Conservation (phyloP, 2,888 invertebrate species). For the Tubulanus polymorphus region DNA sequence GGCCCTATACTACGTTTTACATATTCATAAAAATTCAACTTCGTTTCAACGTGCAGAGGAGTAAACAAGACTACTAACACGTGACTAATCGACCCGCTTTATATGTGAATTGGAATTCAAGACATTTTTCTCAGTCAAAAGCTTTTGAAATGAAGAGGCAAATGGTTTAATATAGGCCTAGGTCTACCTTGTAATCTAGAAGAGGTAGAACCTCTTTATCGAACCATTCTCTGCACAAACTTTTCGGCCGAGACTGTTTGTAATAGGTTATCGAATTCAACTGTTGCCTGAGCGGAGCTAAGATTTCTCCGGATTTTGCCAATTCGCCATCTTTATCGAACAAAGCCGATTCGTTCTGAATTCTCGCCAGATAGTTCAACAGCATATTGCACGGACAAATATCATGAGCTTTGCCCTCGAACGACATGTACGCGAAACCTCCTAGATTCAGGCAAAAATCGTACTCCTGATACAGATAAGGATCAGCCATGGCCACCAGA, state of each 20-base stretch:
- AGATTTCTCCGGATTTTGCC: constrained; percentile 29
- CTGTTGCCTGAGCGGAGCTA: constrained; percentile 24
- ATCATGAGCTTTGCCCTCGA: constrained; percentile 28
- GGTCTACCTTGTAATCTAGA: constrained; percentile 27
- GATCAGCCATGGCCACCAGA: constrained; percentile 41
- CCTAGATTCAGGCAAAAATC: constrained; percentile 45
- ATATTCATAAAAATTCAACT: no score
- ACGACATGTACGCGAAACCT: constrained; percentile 42
- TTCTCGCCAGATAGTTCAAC: constrained; percentile 32
- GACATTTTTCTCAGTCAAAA: no score
- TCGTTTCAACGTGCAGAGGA: no score
- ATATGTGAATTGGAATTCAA: no score
- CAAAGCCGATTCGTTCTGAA: constrained; percentile 18
- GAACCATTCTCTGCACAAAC: constrained; percentile 40
- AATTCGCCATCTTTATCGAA: constrained; percentile 38
- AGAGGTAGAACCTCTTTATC: constrained; percentile 32
- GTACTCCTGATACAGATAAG: constrained; percentile 32
- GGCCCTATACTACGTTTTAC: no score
- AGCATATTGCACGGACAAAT: constrained; percentile 43
- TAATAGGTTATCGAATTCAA: constrained; percentile 36
- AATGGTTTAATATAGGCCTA: no score
- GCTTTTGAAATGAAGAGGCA: no score
- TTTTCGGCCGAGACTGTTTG: constrained; percentile 35
- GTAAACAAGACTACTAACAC: no score
- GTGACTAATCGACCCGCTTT: no score